Conservation (phyloP, 2,888 invertebrate genomes). For the Anorthoa munda region DNA sequence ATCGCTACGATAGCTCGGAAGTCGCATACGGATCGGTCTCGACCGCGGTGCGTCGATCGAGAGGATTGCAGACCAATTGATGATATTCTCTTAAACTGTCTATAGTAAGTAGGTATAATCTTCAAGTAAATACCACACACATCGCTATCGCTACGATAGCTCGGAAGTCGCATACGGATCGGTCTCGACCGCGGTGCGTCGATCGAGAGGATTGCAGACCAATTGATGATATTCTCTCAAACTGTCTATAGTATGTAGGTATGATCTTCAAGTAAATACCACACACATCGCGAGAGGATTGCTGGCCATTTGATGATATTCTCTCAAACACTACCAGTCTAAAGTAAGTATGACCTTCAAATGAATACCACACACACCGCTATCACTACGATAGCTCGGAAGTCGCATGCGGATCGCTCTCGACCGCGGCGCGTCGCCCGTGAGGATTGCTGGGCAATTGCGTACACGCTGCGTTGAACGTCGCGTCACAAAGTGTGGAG, state of each 20-base stretch:
- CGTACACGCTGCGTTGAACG: slow-evolving; percentile 73
- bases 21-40: no score
- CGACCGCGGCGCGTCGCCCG: slow-evolving; percentile 50
- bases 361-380: background rate
- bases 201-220: slow-evolving; percentile 57
- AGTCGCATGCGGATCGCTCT: slow-evolving; percentile 39
- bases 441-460: slow-evolving; percentile 69
- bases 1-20: no score
- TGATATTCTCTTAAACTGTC: no score
- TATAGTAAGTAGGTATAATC: no score
- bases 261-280: background rate
- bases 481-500: slow-evolving; percentile 52
- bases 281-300: background rate
- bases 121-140: background rate
- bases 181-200: slow-evolving; percentile 52
- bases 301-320: slow-evolving; percentile 67
- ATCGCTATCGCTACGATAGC: background rate
- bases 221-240: slow-evolving; percentile 59
- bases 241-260: background rate
- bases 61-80: no score
- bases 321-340: background rate
- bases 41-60: no score
- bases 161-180: slow-evolving; percentile 38
- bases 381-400: slow-evolving; percentile 13
- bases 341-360: background rate